phyloP scores from a whole-genome alignment of 2,113 vertebrate genomes.

The Pollachius pollachius region DNA sequence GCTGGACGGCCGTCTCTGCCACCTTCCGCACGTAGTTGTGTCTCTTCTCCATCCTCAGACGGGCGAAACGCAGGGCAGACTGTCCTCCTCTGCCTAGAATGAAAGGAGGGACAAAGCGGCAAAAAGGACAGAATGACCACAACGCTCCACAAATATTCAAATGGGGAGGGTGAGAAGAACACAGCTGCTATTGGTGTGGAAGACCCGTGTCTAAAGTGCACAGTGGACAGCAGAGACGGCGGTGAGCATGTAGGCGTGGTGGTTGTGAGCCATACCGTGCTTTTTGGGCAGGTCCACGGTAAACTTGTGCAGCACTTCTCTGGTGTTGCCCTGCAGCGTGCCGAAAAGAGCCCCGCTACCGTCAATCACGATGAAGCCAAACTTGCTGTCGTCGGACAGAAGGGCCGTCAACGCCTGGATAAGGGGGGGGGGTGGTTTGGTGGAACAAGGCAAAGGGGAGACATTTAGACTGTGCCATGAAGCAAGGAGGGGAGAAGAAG shows the following conservation, averaged over 20 bases:
- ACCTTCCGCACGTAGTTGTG: constrained; percentile 99
- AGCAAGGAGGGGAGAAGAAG: not conserved
- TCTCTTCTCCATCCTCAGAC: constrained; percentile 97
- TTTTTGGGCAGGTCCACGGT: constrained; percentile 99
- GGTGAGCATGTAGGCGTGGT: not conserved
- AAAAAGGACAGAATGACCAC: not conserved
- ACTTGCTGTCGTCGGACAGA: constrained; percentile 98
- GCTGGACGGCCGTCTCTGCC: constrained; percentile 95
- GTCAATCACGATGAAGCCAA: constrained; percentile 99
- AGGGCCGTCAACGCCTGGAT: constrained; percentile 93
- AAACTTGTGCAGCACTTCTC: constrained; percentile 99
- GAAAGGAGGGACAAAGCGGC: constrained; percentile 13
- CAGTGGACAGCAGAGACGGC: not conserved
- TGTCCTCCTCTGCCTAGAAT: constrained; percentile 92
- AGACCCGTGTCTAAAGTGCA: not conserved
- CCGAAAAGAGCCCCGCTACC: constrained; percentile 98
- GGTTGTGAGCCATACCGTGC: constrained; percentile 78
- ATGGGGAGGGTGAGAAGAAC: not conserved
- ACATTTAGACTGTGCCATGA: not conserved
- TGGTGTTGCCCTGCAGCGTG: constrained; percentile 97
- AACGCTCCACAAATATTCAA: not conserved
- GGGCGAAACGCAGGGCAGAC: constrained; percentile 96
- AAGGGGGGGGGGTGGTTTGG: not conserved
- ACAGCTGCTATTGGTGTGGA: not conserved
- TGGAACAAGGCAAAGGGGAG: not conserved